Evolutionary conservation across 2,888 invertebrate genomes (phyloP).

Genomic region (Maniola hyperantus): DNA sequence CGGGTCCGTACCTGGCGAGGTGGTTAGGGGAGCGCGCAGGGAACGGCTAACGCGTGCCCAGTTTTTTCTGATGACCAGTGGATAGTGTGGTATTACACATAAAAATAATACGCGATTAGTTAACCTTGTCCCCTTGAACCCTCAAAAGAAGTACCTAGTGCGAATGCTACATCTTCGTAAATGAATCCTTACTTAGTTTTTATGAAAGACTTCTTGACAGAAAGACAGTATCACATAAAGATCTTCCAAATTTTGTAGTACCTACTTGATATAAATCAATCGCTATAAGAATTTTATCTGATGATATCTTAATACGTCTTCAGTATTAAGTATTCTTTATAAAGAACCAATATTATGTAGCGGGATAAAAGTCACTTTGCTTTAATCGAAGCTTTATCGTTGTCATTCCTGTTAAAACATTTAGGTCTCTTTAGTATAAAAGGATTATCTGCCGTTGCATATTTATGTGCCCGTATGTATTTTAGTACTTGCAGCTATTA

Average conservation of each 20-base stretch:
- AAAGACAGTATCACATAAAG: slow-evolving; percentile 40
- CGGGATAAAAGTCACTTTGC: slow-evolving; percentile 52
- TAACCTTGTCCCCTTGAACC: slow-evolving; percentile 3
- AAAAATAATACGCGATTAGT: slow-evolving; percentile 18
- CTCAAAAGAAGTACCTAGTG: neutral
- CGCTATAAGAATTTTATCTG: slow-evolving; percentile 56
- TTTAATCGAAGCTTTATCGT: slow-evolving; percentile 55
- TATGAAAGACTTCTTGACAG: neutral
- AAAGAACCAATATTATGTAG: slow-evolving; percentile 49
- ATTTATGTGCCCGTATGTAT: slow-evolving; percentile 29
- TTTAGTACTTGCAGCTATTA: slow-evolving; percentile 33
- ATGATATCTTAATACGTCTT: slow-evolving; percentile 53
- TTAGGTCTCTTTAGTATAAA: slow-evolving; percentile 26
- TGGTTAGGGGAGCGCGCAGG: slow-evolving; percentile 57
- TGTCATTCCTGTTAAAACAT: slow-evolving; percentile 22
- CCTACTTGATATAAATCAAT: slow-evolving; percentile 62
- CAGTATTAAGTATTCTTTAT: slow-evolving; percentile 52
- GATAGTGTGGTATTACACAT: slow-evolving; percentile 40
- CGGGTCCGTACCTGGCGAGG: slow-evolving; percentile 78
- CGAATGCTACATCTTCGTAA: neutral
- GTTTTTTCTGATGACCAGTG: slow-evolving; percentile 75
- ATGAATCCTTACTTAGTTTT: neutral
- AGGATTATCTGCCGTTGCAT: slow-evolving; percentile 28
- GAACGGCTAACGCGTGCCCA: slow-evolving; percentile 72
- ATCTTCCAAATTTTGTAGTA: slow-evolving; percentile 52